phyloP scores from a whole-genome alignment of 2,113 vertebrate species.

The Carollia perspicillata region DNA sequence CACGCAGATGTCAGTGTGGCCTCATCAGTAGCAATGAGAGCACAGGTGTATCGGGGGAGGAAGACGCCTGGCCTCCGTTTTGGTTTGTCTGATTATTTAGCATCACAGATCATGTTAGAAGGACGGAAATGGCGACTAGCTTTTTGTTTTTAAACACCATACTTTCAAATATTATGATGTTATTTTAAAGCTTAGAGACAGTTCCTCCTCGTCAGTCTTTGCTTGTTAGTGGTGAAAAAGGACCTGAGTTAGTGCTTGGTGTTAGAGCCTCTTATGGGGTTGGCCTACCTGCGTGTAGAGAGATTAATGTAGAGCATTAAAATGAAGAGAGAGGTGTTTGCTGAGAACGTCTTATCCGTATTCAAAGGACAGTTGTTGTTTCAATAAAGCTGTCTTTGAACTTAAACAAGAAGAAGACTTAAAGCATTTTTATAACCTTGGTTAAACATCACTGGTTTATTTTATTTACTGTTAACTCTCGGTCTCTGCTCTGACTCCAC shows the following conservation, averaged over 20 bases:
- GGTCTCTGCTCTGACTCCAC: background rate
- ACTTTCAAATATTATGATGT: background rate
- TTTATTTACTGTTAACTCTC: background rate
- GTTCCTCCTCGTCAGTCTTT: constrained; percentile 21
- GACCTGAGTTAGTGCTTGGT: background rate
- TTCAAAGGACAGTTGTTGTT: constrained; percentile 23
- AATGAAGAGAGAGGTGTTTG: constrained; percentile 24
- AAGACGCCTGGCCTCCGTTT: background rate
- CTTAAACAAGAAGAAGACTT: background rate
- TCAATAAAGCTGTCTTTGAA: constrained; percentile 47
- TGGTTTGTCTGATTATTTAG: background rate
- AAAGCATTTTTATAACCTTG: background rate
- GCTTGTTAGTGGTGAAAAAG: background rate
- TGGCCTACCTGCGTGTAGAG: background rate
- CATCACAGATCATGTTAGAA: background rate
- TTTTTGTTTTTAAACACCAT: background rate
- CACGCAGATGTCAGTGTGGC: background rate
- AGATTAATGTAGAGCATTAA: no score
- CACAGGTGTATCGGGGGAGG: background rate
- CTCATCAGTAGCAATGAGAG: background rate
- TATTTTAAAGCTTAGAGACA: background rate
- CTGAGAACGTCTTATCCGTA: constrained; percentile 33
- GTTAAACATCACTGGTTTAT: background rate
- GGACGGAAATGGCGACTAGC: background rate
- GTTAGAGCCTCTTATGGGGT: background rate